A percentile compares a stretch with the other conserved stretches of the same genome.
These are phyloP conservation scores for Phrynocephalus forsythii DNA, from an alignment of 2,797 vertebrate genomes.

Conservation along the genomic window DNA sequence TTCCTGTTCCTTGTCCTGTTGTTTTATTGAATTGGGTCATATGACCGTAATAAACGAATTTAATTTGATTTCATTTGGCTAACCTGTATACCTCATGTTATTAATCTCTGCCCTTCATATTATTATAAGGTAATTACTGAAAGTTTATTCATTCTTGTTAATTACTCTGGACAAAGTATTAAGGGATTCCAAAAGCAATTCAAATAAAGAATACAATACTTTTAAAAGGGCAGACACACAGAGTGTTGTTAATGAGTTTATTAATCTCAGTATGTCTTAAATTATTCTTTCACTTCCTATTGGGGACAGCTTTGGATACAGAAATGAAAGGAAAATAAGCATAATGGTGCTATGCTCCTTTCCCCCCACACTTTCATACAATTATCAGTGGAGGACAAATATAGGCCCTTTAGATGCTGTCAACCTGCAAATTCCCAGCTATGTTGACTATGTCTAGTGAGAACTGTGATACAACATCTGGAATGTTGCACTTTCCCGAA, in stretches of 20 bases:
- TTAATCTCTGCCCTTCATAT: constrained; percentile 11
- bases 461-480: too few relatives aligned
- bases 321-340: neutral
- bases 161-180: constrained; percentile 23
- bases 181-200: constrained; percentile 4
- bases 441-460: too few relatives aligned
- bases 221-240: neutral
- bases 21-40: too few relatives aligned
- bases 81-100: constrained; percentile 3
- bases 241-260: neutral
- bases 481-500: too few relatives aligned
- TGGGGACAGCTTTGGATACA: neutral
- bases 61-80: neutral
- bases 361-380: neutral
- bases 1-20: too few relatives aligned
- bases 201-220: neutral
- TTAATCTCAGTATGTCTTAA: neutral
- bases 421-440: too few relatives aligned
- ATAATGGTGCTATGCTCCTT: neutral
- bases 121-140: constrained; percentile 12
- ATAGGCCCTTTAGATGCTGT: too few relatives aligned
- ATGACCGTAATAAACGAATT: too few relatives aligned
- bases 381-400: too few relatives aligned
- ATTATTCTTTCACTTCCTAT: neutral
- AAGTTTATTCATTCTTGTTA: constrained; percentile 20